Conservation (phyloP, 2,797 vertebrate species). For the Gadopsis bispinosus region DNA sequence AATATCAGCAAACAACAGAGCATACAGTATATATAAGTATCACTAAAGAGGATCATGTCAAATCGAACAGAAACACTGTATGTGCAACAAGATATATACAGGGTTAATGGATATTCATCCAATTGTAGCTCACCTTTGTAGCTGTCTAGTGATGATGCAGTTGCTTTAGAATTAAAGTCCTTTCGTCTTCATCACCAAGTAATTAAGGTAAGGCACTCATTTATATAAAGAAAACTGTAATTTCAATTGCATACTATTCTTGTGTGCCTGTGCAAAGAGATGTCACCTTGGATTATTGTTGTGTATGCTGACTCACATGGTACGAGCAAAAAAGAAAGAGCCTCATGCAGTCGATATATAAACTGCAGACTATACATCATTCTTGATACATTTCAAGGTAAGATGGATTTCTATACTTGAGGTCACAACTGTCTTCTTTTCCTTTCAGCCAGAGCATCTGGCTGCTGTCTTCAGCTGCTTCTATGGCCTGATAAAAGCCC, state of each 20-base stretch:
- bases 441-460: slow-evolving; percentile 45
- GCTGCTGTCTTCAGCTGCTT: slow-evolving; percentile 47
- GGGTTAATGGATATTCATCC: background rate
- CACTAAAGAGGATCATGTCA: background rate
- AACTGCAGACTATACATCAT: slow-evolving; percentile 47
- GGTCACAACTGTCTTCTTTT: slow-evolving; percentile 46
- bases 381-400: slow-evolving; percentile 38
- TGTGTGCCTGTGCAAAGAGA: background rate
- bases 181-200: background rate
- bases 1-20: slow-evolving; percentile 15
- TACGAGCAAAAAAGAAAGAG: slow-evolving; percentile 11
- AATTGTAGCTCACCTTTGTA: background rate
- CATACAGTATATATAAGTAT: background rate
- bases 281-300: slow-evolving; percentile 47
- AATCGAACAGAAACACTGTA: background rate
- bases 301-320: slow-evolving; percentile 25
- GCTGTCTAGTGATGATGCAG: background rate
- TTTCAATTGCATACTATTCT: background rate
- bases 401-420: slow-evolving; percentile 61
- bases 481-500: slow-evolving; percentile 57
- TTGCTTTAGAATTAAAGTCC: background rate
- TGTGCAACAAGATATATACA: background rate
- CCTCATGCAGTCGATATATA: slow-evolving; percentile 18
- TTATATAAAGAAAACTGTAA: slow-evolving; percentile 5
- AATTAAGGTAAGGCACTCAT: background rate